Conservation (phyloP, 2,888 invertebrate genomes). For the Volucella bombylans region DNA sequence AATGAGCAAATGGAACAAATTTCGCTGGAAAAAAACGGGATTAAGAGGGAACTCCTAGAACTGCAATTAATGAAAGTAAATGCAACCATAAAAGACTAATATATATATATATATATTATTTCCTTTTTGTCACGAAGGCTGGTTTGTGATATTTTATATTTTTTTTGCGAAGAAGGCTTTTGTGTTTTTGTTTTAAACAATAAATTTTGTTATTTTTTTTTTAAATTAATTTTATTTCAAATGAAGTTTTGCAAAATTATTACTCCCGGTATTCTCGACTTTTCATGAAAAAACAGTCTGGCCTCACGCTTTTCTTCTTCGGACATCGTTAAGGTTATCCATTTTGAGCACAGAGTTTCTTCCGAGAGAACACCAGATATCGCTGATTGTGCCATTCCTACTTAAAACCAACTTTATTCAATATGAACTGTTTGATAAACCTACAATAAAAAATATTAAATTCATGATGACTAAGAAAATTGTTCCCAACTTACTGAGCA, state of each 20-base stretch:
- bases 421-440: too few relatives aligned
- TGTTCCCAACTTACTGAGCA: neutral
- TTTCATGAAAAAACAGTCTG: neutral
- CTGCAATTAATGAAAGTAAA: too few relatives aligned
- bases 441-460: too few relatives aligned
- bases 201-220: neutral
- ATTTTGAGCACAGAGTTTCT: neutral
- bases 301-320: neutral
- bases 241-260: neutral
- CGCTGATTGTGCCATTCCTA: neutral
- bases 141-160: neutral
- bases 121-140: too few relatives aligned
- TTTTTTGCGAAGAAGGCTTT: neutral
- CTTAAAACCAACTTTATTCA: too few relatives aligned
- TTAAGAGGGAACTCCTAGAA: too few relatives aligned
- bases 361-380: neutral
- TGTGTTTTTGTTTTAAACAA: conserved; percentile 4
- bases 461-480: neutral
- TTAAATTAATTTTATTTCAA: neutral
- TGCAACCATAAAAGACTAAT: too few relatives aligned
- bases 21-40: too few relatives aligned
- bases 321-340: neutral
- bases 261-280: too few relatives aligned
- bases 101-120: too few relatives aligned
- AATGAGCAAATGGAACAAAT: too few relatives aligned